phyloP scores from a whole-genome alignment of 2,888 invertebrate species.

The Neoitamus cyanurus region DNA sequence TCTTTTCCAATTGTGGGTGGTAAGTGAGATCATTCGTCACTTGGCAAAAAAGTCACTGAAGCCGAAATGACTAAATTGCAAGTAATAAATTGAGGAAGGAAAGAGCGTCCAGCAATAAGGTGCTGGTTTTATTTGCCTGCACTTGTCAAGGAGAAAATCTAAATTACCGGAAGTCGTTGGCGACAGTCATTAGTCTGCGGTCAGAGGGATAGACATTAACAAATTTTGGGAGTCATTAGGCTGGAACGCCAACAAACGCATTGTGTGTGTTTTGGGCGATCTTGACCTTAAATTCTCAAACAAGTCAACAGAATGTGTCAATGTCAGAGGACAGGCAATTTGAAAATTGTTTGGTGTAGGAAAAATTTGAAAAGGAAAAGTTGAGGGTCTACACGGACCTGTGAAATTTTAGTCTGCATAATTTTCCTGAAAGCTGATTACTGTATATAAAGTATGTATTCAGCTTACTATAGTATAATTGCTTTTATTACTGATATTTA shows the following conservation, averaged over 20 bases:
- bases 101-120: neutral
- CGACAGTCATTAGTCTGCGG: neutral
- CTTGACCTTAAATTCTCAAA: conserved; percentile 15
- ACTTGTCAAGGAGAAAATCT: neutral
- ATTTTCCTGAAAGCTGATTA: too few species aligned
- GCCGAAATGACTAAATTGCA: neutral
- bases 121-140: neutral
- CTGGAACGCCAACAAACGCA: neutral
- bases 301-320: neutral
- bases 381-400: too few species aligned
- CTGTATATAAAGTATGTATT: too few species aligned
- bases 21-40: neutral
- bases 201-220: conserved; percentile 2
- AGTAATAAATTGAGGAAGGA: neutral
- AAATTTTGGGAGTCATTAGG: neutral
- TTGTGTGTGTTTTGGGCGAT: neutral
- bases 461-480: too few species aligned
- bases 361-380: neutral
- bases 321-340: neutral
- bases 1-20: neutral
- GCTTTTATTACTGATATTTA: too few species aligned
- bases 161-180: neutral
- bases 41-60: neutral
- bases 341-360: neutral
- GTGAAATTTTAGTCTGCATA: too few species aligned